These are phyloP conservation scores for Tympanoctomys barrerae DNA, from an alignment of 2,797 vertebrate genomes.

Conservation along the genomic window DNA sequence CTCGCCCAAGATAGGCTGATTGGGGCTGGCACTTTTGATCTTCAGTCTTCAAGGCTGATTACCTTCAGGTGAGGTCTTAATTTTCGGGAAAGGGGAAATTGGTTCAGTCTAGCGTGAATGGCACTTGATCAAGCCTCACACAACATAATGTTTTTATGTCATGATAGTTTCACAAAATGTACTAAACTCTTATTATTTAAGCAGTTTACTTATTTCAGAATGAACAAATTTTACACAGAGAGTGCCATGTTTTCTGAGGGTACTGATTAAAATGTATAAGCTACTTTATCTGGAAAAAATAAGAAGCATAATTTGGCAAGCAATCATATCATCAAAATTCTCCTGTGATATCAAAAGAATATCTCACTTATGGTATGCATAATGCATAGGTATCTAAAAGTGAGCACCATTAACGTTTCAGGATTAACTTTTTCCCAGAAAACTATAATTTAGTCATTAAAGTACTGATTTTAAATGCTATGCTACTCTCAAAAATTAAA, in stretches of 20 bases:
- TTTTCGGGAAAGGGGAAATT: background rate
- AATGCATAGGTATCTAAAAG: conserved; percentile 7
- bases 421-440: conserved; percentile 31
- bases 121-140: background rate
- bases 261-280: background rate
- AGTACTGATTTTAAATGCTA: background rate
- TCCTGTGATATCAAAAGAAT: conserved; percentile 6
- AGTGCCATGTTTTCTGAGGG: background rate
- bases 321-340: conserved; percentile 18
- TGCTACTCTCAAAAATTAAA: background rate
- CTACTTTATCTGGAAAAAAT: background rate
- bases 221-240: background rate
- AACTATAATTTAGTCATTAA: conserved; percentile 54
- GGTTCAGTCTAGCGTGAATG: background rate
- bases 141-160: conserved; percentile 10
- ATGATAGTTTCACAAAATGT: conserved; percentile 8
- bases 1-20: background rate
- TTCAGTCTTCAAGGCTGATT: background rate
- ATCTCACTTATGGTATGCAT: conserved; percentile 19
- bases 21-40: background rate
- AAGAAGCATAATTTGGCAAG: background rate
- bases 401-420: background rate
- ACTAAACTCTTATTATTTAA: conserved; percentile 20
- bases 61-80: background rate
- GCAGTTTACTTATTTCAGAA: conserved; percentile 19